A percentile compares a stretch with the other conserved stretches of the same genome.
These are phyloP conservation scores for Drosophila tripunctata DNA, from an alignment of 2,888 invertebrate genomes.

Conservation along the genomic window DNA sequence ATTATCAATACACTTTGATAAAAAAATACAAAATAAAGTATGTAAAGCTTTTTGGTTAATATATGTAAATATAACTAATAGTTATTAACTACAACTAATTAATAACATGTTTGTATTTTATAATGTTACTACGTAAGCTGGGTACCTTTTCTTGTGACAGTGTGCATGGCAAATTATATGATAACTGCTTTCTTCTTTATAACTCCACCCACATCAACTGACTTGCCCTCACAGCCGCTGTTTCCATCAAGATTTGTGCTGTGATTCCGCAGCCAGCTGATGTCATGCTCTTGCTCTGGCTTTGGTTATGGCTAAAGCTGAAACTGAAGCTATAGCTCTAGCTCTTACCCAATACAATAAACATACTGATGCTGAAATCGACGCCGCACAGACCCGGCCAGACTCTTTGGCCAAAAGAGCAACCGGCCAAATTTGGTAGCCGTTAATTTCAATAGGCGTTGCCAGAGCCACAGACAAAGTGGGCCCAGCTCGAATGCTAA, in stretches of 20 bases:
- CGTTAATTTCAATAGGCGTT: slow-evolving; percentile 28
- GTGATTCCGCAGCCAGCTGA: slow-evolving; percentile 41
- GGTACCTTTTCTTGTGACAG: background rate
- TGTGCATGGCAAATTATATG: slow-evolving; percentile 26
- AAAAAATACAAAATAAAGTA: background rate
- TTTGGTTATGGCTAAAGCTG: no score
- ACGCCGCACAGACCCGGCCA: slow-evolving; percentile 7
- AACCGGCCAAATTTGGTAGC: slow-evolving; percentile 43
- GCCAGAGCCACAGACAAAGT: slow-evolving; percentile 33
- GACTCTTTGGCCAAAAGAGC: slow-evolving; percentile 15
- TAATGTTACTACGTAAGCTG: no score
- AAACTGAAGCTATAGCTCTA: no score
- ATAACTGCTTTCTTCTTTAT: slow-evolving; percentile 39
- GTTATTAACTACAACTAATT: no score
- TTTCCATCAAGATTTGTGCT: slow-evolving; percentile 12
- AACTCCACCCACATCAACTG: slow-evolving; percentile 16
- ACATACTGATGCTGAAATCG: slow-evolving; percentile 24
- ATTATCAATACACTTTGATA: slow-evolving; percentile 14
- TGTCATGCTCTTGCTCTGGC: slow-evolving; percentile 48
- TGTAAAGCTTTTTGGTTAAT: no score
- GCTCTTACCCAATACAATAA: slow-evolving; percentile 26
- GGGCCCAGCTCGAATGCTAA: slow-evolving; percentile 17
- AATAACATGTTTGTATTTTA: no score
- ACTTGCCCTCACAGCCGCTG: background rate
- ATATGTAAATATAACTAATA: no score